Percentiles rank a stretch among this genome's conserved stretches.
Conservation (phyloP, 2,113 vertebrate genomes). For the Mesocricetus auratus region DNA sequence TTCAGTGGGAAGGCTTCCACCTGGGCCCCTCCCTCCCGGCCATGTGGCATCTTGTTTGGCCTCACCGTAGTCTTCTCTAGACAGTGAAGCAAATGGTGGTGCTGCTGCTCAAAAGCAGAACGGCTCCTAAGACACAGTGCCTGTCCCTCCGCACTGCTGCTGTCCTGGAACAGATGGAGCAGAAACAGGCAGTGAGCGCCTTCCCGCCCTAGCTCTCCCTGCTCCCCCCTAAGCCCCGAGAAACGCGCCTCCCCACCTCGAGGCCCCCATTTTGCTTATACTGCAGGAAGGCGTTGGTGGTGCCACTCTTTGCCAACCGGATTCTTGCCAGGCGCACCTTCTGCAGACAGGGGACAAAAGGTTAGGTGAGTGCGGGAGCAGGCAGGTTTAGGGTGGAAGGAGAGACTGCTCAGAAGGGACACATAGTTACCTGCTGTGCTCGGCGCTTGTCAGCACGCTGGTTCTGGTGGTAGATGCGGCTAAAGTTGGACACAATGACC, state of each 20-base stretch:
- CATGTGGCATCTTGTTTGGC: not conserved
- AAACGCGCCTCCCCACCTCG: conserved; percentile 84
- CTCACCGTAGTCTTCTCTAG: conserved; percentile 95
- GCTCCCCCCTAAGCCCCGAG: not conserved
- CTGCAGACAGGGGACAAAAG: conserved; percentile 82
- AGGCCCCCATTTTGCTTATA: conserved; percentile 92
- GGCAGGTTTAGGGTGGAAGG: not conserved
- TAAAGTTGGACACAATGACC: conserved; percentile 96
- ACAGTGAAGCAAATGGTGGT: conserved; percentile 94
- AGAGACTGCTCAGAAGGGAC: not conserved
- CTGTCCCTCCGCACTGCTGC: conserved; percentile 86
- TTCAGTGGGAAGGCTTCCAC: not conserved
- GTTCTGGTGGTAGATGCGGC: conserved; percentile 97
- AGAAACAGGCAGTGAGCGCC: conserved; percentile 23
- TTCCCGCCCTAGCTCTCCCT: not conserved
- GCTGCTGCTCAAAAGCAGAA: conserved; percentile 93
- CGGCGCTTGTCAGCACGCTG: conserved; percentile 91
- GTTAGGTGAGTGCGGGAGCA: not conserved
- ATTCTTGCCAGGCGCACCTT: conserved; percentile 94
- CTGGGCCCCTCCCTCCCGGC: not conserved
- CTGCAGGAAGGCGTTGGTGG: conserved; percentile 93
- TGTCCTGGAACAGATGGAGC: conserved; percentile 82
- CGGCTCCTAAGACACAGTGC: conserved; percentile 90
- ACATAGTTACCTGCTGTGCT: conserved; percentile 83
- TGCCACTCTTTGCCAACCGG: conserved; percentile 93